Conservation (phyloP, 2,113 vertebrate species). For the Pycnonotus jocosus region DNA sequence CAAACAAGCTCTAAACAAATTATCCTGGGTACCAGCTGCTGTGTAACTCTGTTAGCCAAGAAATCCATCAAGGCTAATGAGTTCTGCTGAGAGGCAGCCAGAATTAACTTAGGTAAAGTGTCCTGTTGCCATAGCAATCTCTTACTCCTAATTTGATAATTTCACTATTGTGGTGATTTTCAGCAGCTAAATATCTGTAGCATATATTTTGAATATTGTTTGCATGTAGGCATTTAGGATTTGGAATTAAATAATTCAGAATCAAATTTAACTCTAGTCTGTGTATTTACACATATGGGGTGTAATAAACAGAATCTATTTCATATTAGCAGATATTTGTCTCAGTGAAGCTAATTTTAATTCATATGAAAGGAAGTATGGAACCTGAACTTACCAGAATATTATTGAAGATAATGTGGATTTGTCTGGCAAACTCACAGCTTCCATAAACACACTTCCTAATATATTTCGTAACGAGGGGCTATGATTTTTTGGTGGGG, state of each 20-base stretch:
- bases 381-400: background rate
- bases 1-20: background rate
- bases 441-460: background rate
- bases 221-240: background rate
- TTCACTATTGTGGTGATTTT: background rate
- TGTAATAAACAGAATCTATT: background rate
- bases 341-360: background rate
- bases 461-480: background rate
- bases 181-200: background rate
- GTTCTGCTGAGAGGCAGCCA: background rate
- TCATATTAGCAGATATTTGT: background rate
- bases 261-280: background rate
- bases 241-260: background rate
- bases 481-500: background rate
- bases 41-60: background rate
- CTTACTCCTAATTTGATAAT: background rate
- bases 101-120: background rate
- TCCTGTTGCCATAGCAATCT: background rate
- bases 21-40: background rate
- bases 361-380: background rate
- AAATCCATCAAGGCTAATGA: background rate
- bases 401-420: background rate
- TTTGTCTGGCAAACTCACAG: background rate
- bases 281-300: background rate
- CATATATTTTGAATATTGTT: background rate